phyloP scores from a whole-genome alignment of 1,140 invertebrate species.

The Gyrodactylus salaris region DNA sequence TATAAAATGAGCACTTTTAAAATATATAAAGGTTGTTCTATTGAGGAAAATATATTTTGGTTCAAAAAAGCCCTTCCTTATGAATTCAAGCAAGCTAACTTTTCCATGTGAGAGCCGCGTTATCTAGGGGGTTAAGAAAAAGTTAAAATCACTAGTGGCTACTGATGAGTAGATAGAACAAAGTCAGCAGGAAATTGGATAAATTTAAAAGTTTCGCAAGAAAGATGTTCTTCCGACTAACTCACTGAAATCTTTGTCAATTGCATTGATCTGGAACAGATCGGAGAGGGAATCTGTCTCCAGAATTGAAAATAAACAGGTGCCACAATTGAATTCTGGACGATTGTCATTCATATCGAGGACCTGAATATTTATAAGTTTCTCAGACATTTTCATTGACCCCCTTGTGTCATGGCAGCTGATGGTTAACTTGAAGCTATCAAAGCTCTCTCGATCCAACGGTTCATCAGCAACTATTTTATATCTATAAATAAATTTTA shows the following conservation, averaged over 20 bases:
- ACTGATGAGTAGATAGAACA: no score
- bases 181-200: no score
- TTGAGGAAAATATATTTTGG: no score
- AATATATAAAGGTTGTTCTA: no score
- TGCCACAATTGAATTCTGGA: neutral
- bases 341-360: neutral
- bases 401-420: neutral
- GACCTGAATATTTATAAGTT: neutral
- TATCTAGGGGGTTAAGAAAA: no score
- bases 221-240: no score
- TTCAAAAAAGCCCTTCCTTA: no score
- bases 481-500: neutral
- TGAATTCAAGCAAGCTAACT: no score
- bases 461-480: neutral
- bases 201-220: no score
- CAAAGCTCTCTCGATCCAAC: neutral
- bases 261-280: neutral
- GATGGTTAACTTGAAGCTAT: neutral
- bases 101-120: no score
- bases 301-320: neutral
- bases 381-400: neutral
- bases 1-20: no score
- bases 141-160: no score
- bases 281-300: neutral
- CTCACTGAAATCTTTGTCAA: neutral